A percentile compares a stretch with the other conserved stretches of the same genome.
phyloP scores from a whole-genome alignment of 2,797 vertebrate genomes.

The Phylloscopus collybita region DNA sequence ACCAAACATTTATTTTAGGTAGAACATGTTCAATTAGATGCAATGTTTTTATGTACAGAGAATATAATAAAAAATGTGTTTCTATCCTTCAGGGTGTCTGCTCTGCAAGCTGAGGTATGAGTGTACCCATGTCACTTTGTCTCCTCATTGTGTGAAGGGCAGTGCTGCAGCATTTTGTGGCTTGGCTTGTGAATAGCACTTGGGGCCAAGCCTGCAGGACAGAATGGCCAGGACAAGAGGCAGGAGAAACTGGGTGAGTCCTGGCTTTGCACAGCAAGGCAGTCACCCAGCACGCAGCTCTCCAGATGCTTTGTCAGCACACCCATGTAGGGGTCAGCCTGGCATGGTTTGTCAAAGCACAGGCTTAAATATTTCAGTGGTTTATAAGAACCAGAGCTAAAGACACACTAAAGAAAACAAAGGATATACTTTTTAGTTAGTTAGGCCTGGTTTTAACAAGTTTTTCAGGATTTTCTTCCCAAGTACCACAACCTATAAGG shows the following conservation, averaged over 20 bases:
- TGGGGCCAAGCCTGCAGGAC: neutral
- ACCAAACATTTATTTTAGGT: neutral
- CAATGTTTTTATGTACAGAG: neutral
- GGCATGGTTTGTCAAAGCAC: neutral
- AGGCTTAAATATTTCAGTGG: neutral
- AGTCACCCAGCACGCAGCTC: rapidly evolving
- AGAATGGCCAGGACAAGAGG: neutral
- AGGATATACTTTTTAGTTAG: neutral
- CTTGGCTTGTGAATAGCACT: neutral
- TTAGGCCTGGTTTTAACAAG: neutral
- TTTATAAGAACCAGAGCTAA: neutral
- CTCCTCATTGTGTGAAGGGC: neutral
- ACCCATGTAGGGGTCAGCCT: neutral
- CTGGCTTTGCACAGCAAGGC: neutral
- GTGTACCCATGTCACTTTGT: neutral
- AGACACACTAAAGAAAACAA: neutral
- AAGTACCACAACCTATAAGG: neutral
- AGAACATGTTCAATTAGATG: neutral
- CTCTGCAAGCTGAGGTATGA: neutral
- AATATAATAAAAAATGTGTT: neutral
- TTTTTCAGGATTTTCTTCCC: neutral
- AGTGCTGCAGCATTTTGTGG: neutral
- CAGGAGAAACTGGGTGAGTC: neutral
- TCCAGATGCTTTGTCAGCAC: neutral
- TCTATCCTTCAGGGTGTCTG: neutral